Base-by-base conservation (phyloP, 2,797 vertebrate genomes). In the Manis pentadactyla region DNA sequence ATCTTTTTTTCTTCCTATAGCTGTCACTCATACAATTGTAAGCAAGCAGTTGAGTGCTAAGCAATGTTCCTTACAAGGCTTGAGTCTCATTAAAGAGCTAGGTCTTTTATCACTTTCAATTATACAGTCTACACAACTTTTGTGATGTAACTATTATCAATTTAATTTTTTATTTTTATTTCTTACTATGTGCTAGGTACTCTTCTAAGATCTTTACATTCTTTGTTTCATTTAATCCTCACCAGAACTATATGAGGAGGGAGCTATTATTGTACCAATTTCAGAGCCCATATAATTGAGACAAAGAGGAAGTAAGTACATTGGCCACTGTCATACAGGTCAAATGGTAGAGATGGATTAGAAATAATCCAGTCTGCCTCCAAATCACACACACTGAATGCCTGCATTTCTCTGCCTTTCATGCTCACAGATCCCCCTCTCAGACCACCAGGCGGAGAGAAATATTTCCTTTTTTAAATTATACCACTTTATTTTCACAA, bases 21-120 rank as follows among this genome's bases (percentile, higher is more conserved):
- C 97, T 98, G 97, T 97, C 98, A 98, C 59, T 98, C 98, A 97
- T 90, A 87, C 86, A 89, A 92, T 78, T 83, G 71, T 51, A 97
- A 8, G 46, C 95, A 97, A 93, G 61, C 78, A 96, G 94, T 64
- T 90, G 84, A 42, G 87, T 59, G 61, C 17, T 0, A 59, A 93
- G n/a, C 51, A 87, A 15, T 55, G 63, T 42, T 90, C 68, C 0
- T 6, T 87, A 87, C 29, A 34, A 89, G 18, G 39, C n/a, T 78
- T 79, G 66, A 2, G 49, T 73, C n/a, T 19, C 53, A 71, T 46
- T 46, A 46, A 69, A 95, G 74, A 97, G 59, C 46, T 29, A 25
- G 57, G 71, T 59, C 4, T 21, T 79, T 25, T 15, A 15, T 23
- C 5, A 31, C 39, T 77, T 93, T 86, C 5, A 82, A 2, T 77